Percentiles rank a stretch among this genome's conserved stretches.
Evolutionary conservation across 2,888 invertebrate species (phyloP).

Genomic region (Clusia tigrina): DNA sequence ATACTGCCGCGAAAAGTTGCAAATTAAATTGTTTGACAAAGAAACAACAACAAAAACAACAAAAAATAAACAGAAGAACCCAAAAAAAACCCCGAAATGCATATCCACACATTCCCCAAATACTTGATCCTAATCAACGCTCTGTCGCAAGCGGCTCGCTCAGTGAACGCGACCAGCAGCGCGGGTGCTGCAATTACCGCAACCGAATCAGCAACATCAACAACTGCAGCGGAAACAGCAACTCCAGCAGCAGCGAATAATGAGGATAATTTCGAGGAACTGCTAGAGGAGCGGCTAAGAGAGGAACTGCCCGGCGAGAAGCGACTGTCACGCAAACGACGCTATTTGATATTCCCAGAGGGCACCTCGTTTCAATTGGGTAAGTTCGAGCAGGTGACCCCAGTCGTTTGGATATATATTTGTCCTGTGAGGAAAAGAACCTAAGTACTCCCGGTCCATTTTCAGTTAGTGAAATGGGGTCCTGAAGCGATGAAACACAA

Average conservation of each 20-base stretch:
- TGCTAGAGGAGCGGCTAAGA: conserved; percentile 16
- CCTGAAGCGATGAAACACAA: too few species aligned
- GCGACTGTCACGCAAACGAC: conserved; percentile 63
- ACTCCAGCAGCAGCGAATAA: neutral
- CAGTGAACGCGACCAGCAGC: too few species aligned
- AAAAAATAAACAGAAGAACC: too few species aligned
- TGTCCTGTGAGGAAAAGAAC: too few species aligned
- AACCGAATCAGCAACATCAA: neutral
- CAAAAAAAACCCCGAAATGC: conserved; percentile 1
- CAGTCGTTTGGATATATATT: too few species aligned
- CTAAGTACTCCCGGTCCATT: too few species aligned
- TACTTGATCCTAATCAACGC: conserved; percentile 20
- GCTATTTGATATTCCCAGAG: conserved; percentile 66
- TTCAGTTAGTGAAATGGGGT: too few species aligned
- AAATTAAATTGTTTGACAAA: neutral
- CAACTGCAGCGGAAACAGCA: neutral
- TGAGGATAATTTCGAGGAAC: conserved; percentile 19
- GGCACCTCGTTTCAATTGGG: conserved; percentile 65
- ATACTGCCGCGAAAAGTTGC: neutral
- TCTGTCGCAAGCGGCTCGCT: too few species aligned
- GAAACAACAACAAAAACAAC: neutral
- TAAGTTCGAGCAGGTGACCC: too few species aligned
- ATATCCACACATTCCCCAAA: conserved; percentile 9
- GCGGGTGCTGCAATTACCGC: conserved; percentile 23
- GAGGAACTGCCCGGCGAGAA: conserved; percentile 25